Evolutionary conservation across 2,888 invertebrate species (phyloP).

Genomic region (Deilephila porcellus): DNA sequence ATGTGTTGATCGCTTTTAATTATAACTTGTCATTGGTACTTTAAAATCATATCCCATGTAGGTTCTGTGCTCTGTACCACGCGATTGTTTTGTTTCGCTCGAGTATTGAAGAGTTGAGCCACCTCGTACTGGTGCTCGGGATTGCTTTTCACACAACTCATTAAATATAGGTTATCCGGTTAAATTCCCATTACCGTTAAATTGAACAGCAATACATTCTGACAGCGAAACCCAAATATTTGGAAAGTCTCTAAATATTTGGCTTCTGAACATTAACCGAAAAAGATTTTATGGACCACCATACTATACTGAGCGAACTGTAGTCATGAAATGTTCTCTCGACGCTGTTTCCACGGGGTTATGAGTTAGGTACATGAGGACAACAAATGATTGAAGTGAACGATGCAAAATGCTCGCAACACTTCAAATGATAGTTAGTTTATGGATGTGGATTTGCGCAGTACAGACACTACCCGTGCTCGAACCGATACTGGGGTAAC

Average conservation of each 20-base stretch:
- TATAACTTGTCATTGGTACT: too few relatives aligned
- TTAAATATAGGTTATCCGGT: neutral
- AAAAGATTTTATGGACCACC: slow-evolving; percentile 16
- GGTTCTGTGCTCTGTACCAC: too few relatives aligned
- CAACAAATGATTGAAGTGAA: neutral
- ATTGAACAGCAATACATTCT: slow-evolving; percentile 9
- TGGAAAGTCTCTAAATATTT: slow-evolving; percentile 20
- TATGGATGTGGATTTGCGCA: neutral
- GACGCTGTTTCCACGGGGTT: neutral
- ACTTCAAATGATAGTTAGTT: neutral
- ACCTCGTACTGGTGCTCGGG: too few relatives aligned
- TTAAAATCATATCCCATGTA: too few relatives aligned
- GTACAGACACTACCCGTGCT: too few relatives aligned
- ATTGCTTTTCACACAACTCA: too few relatives aligned
- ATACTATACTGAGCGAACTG: neutral
- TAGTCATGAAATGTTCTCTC: neutral
- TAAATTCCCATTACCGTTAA: slow-evolving; percentile 20
- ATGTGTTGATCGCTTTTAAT: too few relatives aligned
- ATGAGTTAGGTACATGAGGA: neutral
- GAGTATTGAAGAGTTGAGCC: too few relatives aligned
- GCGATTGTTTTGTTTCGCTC: too few relatives aligned
- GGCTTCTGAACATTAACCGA: neutral
- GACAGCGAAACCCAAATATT: slow-evolving; percentile 21
- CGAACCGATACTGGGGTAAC: too few relatives aligned
- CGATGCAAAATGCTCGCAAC: neutral